Base-by-base conservation (phyloP, 2,113 vertebrate species). In the Microcebus griseorufus region DNA sequence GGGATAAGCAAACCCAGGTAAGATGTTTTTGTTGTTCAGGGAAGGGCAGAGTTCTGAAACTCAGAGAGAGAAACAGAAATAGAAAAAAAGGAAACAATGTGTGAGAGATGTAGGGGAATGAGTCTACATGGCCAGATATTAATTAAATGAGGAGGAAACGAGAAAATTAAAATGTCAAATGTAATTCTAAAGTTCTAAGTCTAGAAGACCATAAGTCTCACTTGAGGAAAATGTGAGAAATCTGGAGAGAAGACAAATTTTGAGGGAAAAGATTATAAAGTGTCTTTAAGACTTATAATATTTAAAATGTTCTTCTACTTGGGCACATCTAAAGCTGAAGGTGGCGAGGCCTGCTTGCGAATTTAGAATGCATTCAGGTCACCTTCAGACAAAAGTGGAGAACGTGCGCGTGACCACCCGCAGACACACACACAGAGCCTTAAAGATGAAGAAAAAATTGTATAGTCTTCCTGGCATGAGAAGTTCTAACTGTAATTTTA, bases 131-230 rank as follows among this genome's bases (percentile, higher is more conserved):
- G 1, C 9, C 13, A 37, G 10, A 12, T 18, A 73, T 70, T 81
- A 64, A 88, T 69, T 81, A 95, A 95, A 60, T 72, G 7, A 92
- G 75, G 58, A 80, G 32, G 37, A 62, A 84, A 82, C 64, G 45
- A 67, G 37, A 95, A 94, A 93, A 58, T 69, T 69, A 75, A 90
- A 79, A 76, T 34, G 29, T 78, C 55, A 94, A 92, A 75, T 23
- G 17, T n/a, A 90, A 94, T 73, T 94, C 60, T 39, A 62, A 60
- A 88, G 69, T 32, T 92, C 27, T 29, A 72, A 80, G 22, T 65
- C 22, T 58, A 48, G 51, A 65, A 85, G 72, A 60, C 45, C 64
- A 5, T 88, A 62, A 70, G 10, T 65, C 51, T 60, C 14, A 67
- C 18, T 81, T n/a, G 23, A 92, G 13, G 53, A 72, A 93, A 96